Conservation (phyloP, 2,888 invertebrate genomes). For the Chymomyza amoena region DNA sequence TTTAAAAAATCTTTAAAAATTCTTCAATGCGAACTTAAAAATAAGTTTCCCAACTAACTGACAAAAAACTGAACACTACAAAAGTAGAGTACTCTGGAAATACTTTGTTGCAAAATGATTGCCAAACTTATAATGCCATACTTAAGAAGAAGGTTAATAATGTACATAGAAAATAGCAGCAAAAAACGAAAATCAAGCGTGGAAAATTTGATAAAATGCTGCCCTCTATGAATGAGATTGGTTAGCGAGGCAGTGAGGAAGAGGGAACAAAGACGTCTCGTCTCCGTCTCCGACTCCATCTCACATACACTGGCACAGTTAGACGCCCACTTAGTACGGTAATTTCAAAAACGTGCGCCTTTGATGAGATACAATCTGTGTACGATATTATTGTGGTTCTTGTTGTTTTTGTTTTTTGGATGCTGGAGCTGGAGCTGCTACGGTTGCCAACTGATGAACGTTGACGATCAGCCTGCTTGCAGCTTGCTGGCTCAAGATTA, state of each 20-base stretch:
- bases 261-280: constrained; percentile 2
- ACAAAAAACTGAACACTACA: too few species aligned
- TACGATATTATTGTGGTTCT: constrained; percentile 10
- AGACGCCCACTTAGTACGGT: constrained; percentile 79
- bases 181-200: constrained; percentile 50
- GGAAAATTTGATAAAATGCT: constrained; percentile 66
- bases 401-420: constrained; percentile 34
- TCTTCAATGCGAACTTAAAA: too few species aligned
- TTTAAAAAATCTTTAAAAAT: too few species aligned
- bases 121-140: neutral
- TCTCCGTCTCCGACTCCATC: too few species aligned
- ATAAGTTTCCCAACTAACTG: too few species aligned
- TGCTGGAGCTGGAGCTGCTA: constrained; percentile 27
- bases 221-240: constrained; percentile 35
- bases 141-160: neutral
- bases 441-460: constrained; percentile 34
- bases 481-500: constrained; percentile 50
- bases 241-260: constrained; percentile 1
- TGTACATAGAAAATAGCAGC: too few species aligned
- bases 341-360: constrained; percentile 78
- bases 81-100: too few species aligned
- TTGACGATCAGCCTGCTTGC: constrained; percentile 39
- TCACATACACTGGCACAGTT: constrained; percentile 58
- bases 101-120: neutral
- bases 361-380: constrained; percentile 76